Evolutionary conservation across 2,888 invertebrate genomes (phyloP), one percentile per base, ranked within the genome.

Genomic region (Mystacides longicornis): DNA sequence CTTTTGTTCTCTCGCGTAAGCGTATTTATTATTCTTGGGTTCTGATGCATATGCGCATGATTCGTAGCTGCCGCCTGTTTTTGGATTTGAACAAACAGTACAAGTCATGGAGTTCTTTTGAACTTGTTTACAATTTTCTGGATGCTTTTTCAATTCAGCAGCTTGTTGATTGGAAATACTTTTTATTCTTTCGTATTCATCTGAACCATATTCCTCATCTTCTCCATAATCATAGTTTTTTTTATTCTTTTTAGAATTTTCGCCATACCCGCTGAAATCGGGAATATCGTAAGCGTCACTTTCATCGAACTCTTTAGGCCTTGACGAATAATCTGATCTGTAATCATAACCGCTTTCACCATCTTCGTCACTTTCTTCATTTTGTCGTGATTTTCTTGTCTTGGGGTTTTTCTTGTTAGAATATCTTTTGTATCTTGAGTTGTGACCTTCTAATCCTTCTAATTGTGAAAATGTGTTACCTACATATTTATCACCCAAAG

Each of bases 11-110:
- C 80, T 81, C 3, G 80, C 82, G 64, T 81, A 86, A 7, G 82
- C 82, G 66, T 83, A 86, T 66, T 81, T 78, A 67, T 87, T 83
- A 60, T 86, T 86, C 64, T 81, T 80, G 0, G 87, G 87, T 59
- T 83, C 81, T 1, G 85, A 82, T 9, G 85, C 83, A 68, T 89
- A 92, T 0, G 87, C 85, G 67, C 91, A 92, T 14, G 85, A 85
- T 67, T 91, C 90, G 60, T 83, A 89, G 58, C 85, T 83, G 23
- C 85, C 88, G 46, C 87, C 87, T 1, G 83, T 85, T 66, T 85
- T 83, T 1, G 84, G 80, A 65, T 89, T 83, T 62, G 85, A 82
- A 65, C 91, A 92, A 1, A 87, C 77, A 60, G 80, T 81, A 67
- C 89, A 90, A 11, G 80, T 77, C 81, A 83, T 82, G 2, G 82